Base-by-base conservation (phyloP, 2,888 invertebrate species). In the Meganola albula region DNA sequence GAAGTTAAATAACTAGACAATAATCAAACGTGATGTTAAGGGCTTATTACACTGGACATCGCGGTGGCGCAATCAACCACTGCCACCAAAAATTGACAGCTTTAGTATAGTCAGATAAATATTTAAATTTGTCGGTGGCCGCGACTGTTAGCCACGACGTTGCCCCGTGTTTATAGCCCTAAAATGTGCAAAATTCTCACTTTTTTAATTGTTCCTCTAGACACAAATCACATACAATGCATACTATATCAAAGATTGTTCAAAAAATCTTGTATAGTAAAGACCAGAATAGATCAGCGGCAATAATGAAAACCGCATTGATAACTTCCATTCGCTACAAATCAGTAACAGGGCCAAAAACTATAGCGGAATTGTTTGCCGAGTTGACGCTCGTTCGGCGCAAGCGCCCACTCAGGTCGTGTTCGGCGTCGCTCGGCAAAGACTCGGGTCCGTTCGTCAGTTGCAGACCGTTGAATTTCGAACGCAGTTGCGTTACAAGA, bases 261-360 rank as follows among this genome's bases (percentile, higher is more conserved):
- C 39, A 51, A 24, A 42, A 44, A 40, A 63, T 50, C 60, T 61
- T 72, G 51, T 56, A 55, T 11, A 67, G 31, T 42, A 70, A 40
- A 45, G 77, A 74, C 61, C 69, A 73, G 54, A 78, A 41, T 30
- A 79, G 40, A 47, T 83, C 79, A 22, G 68, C 53, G 47, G 67
- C 60, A 13, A 80, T 39, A 12, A 46, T 53, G 41, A 65, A 63
- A 31, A 63, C 58, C 40, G 60, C 49, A 40, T 63, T 61, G 40
- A 51, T 58, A 35, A 64, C 23, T 44, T 63, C 63, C 59, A 55
- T 76, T 74, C 80, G 82, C 80, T 85, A 87, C 76, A 87, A 87
- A 63, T 90, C 89, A 2, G 90, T 90, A 10, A 90, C 89, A 9
- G 89, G 89, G 10, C 90, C 90, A 45, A 89, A 88, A 27, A 90